A percentile compares a stretch with the other conserved stretches of the same genome.
Evolutionary conservation across 1,140 invertebrate species (phyloP).

Genomic region (Lordiphosa collinella): DNA sequence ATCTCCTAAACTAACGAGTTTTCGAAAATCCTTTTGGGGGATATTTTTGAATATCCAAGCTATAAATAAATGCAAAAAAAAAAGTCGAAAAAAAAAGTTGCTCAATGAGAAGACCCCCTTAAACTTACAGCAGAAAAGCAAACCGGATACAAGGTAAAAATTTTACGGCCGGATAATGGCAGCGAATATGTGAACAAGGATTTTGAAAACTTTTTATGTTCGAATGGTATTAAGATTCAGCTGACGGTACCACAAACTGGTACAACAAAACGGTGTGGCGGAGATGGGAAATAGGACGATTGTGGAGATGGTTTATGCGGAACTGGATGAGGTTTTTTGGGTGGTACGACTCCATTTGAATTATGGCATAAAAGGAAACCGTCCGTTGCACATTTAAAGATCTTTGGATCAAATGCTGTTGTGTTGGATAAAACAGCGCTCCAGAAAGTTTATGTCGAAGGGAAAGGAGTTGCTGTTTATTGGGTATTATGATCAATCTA

Average conservation of each 20-base stretch:
- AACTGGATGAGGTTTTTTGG: constrained; percentile 41
- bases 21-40: no score
- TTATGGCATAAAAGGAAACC: constrained; percentile 66
- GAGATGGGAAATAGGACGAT: constrained; percentile 47
- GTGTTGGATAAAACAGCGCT: no score
- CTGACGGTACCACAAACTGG: constrained; percentile 52
- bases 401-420: constrained; percentile 53
- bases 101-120: no score
- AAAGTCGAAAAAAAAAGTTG: no score
- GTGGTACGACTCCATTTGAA: constrained; percentile 62
- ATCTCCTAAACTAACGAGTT: no score
- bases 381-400: constrained; percentile 53
- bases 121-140: no score
- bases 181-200: constrained; percentile 42
- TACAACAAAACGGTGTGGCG: constrained; percentile 49
- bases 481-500: no score
- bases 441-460: no score
- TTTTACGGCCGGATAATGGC: constrained; percentile 12
- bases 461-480: no score
- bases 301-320: constrained; percentile 59
- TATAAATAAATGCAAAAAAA: no score
- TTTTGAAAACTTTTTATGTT: constrained; percentile 45
- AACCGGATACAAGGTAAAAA: constrained; percentile 33
- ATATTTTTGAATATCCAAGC: no score
- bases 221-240: constrained; percentile 35